Evolutionary conservation across 2,888 invertebrate species (phyloP), one percentile per base, ranked within the genome.

Genomic region (Atherix ibis): DNA sequence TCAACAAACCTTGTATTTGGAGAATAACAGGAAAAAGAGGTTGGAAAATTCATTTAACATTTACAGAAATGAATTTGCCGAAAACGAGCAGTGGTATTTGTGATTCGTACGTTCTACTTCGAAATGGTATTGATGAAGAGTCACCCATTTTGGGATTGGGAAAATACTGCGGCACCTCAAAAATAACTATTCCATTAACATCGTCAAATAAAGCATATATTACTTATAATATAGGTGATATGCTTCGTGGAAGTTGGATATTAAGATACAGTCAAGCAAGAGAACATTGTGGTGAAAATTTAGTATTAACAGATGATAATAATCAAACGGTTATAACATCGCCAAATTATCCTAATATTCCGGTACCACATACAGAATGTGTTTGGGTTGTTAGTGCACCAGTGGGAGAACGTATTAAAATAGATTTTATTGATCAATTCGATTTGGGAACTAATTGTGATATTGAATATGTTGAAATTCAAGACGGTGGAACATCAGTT

Each of bases 321-420:
- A n/a, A n/a, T n/a, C n/a, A n/a, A n/a, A n/a, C n/a, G n/a, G n/a
- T n/a, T n/a, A n/a, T n/a, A n/a, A n/a, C n/a, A n/a, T 74, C 84
- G 0, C 87, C 84, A 1, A 78, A 77, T 48, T 82, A 78, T 60
- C 88, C 88, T 1, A 70, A 71, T 36, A 65, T 73, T 22, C 82
- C 88, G 5, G 61, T 68, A n/a, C 73, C 82, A 12, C 77, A 76
- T 46, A 68, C 71, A 3, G 83, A 83, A 61, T 89, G 88, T 52
- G 58, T 68, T 22, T 89, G 88, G 87, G 58, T 63, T 14, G 70
- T 85, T 40, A 64, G 64, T 29, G 79, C 72, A 2, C 73, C 76
- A 2, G 65, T 71, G 8, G 82, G 79, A 2, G 73, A 78, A 55
- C 65, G 70, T 19, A 54, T 89, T 27, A 65, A 73, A 40, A 57